phyloP scores from a whole-genome alignment of 2,113 vertebrate genomes.

The Brevimyrus niger region DNA sequence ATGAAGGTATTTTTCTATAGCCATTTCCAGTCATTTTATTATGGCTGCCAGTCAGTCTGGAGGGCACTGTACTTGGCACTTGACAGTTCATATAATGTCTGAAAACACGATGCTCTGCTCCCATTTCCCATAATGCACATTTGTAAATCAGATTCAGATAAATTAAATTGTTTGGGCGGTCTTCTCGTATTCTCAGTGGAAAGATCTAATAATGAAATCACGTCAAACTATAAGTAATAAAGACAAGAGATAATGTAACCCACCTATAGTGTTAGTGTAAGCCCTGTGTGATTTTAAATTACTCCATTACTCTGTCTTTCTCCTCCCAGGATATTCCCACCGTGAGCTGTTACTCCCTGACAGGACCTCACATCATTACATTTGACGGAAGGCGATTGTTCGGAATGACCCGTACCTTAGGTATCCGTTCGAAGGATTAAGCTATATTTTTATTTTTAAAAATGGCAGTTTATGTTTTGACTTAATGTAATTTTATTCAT shows the following conservation, averaged over 20 bases:
- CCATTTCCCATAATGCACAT: not conserved
- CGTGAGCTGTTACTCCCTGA: constrained; percentile 66
- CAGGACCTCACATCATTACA: constrained; percentile 67
- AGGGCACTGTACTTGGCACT: not conserved
- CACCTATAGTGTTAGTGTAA: not conserved
- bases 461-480: not conserved
- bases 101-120: not conserved
- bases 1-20: not conserved
- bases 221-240: not conserved
- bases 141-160: not conserved
- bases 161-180: not conserved
- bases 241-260: not conserved
- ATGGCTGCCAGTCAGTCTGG: not conserved
- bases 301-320: constrained; percentile 2
- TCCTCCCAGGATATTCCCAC: constrained; percentile 63
- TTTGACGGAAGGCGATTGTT: constrained; percentile 67
- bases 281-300: constrained; percentile 21
- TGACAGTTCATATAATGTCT: constrained; percentile 2
- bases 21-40: not conserved
- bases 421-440: not conserved
- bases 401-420: not conserved
- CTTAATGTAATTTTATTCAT: not conserved
- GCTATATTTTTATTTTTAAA: not conserved
- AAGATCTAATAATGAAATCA: not conserved
- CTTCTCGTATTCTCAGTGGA: not conserved